These are phyloP conservation scores for Echinometra lucunter DNA, from an alignment of 53 echinoderm and acorn worm species.

Conservation along the genomic window DNA sequence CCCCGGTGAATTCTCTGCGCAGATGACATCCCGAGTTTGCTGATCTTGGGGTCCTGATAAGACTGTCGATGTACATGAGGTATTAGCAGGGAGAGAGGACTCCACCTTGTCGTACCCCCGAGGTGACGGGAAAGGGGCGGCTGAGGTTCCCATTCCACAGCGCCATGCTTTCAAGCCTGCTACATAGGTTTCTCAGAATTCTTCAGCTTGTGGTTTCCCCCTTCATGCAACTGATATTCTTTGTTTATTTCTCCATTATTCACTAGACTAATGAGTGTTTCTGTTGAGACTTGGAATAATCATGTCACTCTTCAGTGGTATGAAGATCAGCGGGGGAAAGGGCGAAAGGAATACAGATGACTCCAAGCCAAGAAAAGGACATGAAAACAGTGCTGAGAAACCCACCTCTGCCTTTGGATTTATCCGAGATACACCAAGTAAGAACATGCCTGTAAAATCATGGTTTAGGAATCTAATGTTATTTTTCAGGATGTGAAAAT, in stretches of 20 bases:
- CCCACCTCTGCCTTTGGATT: conserved; percentile 49
- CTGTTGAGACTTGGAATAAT: not conserved
- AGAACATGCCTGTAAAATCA: not conserved
- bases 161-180: not conserved
- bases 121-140: not conserved
- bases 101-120: conserved; percentile 14
- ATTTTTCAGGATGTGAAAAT: too few species aligned
- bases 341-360: not conserved
- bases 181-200: not conserved
- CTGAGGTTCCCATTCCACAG: not conserved
- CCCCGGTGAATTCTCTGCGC: too few species aligned
- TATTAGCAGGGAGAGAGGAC: not conserved
- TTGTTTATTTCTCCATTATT: too few species aligned
- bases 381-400: not conserved
- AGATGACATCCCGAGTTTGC: not conserved
- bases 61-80: conserved; percentile 45
- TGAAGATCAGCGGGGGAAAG: conserved; percentile 19
- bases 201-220: not conserved
- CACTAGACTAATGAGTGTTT: not conserved
- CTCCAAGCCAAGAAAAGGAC: not conserved
- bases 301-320: conserved; percentile 69
- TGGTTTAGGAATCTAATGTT: too few species aligned
- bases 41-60: conserved; percentile 19
- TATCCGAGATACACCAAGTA: conserved; percentile 31
- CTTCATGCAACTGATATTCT: too few species aligned